Evolutionary conservation across 1,140 invertebrate genomes (phyloP).

Genomic region (Dreissena polymorpha): DNA sequence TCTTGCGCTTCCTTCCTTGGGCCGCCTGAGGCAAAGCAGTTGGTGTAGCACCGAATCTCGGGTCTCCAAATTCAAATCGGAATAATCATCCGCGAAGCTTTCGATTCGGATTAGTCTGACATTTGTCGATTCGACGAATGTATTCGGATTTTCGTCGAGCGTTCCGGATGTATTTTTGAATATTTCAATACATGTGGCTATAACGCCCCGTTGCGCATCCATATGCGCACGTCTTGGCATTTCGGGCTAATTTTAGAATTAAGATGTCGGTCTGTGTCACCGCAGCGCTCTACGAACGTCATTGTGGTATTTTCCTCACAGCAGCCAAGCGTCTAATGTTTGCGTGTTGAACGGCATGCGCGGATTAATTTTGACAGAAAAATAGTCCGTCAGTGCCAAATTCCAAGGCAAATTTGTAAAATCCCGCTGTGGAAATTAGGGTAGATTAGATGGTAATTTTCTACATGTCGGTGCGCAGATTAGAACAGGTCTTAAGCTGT

Average conservation of each 20-base stretch:
- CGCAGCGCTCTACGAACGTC: neutral
- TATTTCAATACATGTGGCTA: neutral
- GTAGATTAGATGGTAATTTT: constrained; percentile 47
- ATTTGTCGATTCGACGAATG: neutral
- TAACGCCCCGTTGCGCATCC: neutral
- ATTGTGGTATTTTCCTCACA: constrained; percentile 9
- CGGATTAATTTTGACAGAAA: constrained; percentile 25
- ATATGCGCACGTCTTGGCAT: constrained; percentile 30
- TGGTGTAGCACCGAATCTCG: neutral
- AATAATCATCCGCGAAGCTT: constrained; percentile 32
- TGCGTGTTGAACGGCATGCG: neutral
- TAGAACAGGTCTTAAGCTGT: constrained; percentile 18
- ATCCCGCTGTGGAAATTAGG: constrained; percentile 43
- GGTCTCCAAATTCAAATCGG: neutral
- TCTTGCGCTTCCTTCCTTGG: neutral
- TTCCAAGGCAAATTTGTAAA: constrained; percentile 12
- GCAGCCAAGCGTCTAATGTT: constrained; percentile 26
- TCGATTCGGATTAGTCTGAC: constrained; percentile 32
- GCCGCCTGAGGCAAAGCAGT: neutral
- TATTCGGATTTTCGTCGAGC: neutral
- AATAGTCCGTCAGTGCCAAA: constrained; percentile 30
- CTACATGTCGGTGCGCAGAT: constrained; percentile 22
- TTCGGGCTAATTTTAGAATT: neutral
- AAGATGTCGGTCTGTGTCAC: constrained; percentile 1
- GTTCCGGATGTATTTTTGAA: neutral